phyloP scores from a whole-genome alignment of 2,113 vertebrate genomes.

The Siniperca chuatsi region DNA sequence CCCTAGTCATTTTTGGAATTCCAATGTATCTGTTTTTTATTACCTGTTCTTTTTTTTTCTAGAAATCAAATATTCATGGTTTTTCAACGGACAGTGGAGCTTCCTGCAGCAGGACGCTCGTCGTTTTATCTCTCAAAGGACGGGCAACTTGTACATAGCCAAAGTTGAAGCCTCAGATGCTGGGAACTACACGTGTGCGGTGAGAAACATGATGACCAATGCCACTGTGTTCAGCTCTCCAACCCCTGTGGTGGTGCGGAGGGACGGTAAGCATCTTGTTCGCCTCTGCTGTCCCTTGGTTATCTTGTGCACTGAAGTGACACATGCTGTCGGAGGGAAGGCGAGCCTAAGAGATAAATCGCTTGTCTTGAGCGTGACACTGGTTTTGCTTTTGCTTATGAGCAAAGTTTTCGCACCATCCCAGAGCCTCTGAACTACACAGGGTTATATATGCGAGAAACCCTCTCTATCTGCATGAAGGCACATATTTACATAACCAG shows the following conservation, averaged over 20 bases:
- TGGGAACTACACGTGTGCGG: constrained; percentile 89
- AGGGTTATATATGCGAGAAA: constrained; percentile 49
- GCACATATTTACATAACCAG: constrained; percentile 64
- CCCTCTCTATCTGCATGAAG: constrained; percentile 47
- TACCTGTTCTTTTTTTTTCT: constrained; percentile 8
- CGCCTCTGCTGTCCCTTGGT: constrained; percentile 32
- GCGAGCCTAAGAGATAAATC: constrained; percentile 58
- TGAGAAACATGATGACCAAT: constrained; percentile 86
- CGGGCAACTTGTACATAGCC: constrained; percentile 89
- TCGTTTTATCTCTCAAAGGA: constrained; percentile 89
- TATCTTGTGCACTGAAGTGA: constrained; percentile 50
- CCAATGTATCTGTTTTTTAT: constrained; percentile 15
- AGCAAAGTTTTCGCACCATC: constrained; percentile 32
- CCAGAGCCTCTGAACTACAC: constrained; percentile 43
- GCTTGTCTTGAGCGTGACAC: constrained; percentile 59
- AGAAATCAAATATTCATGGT: constrained; percentile 90
- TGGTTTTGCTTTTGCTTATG: constrained; percentile 70
- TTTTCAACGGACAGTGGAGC: constrained; percentile 85
- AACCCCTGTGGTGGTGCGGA: constrained; percentile 87
- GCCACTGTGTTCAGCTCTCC: constrained; percentile 83
- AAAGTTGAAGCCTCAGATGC: constrained; percentile 90
- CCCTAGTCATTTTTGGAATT: constrained; percentile 8
- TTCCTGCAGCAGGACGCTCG: constrained; percentile 83
- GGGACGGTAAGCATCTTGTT: constrained; percentile 84
- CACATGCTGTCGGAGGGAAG: constrained; percentile 11